Percentiles rank a stretch among this genome's conserved stretches.
These are phyloP conservation scores for Sebastes cheni DNA, from an alignment of 2,797 vertebrate species.

Conservation along the genomic window DNA sequence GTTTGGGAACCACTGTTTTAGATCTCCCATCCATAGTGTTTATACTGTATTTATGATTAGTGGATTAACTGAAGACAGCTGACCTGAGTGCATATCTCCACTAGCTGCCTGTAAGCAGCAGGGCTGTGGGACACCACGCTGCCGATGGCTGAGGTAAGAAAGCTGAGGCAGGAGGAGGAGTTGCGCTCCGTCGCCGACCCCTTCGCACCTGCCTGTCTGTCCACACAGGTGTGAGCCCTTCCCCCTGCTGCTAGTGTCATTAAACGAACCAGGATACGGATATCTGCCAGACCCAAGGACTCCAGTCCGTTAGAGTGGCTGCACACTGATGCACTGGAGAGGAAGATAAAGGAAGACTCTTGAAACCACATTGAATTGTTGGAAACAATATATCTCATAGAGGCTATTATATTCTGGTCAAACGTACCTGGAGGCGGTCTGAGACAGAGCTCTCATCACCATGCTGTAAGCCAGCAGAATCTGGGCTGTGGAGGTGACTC, in stretches of 20 bases:
- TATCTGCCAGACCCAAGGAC: conserved; percentile 84
- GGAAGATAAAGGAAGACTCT: not conserved
- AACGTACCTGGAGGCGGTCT: conserved; percentile 81
- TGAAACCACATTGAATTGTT: not conserved
- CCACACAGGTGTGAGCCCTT: conserved; percentile 75
- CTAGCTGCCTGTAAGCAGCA: conserved; percentile 81
- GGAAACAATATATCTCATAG: no score
- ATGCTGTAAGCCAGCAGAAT: conserved; percentile 86
- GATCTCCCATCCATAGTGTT: not conserved
- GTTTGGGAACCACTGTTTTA: not conserved
- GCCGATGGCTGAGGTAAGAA: conserved; percentile 84
- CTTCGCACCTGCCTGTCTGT: conserved; percentile 60
- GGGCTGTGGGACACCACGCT: conserved; percentile 83
- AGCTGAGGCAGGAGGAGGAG: conserved; percentile 78
- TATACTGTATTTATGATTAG: not conserved
- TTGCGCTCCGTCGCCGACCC: conserved; percentile 56
- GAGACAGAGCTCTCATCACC: conserved; percentile 85
- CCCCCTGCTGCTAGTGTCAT: conserved; percentile 85
- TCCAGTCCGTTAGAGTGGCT: conserved; percentile 83
- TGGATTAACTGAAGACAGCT: conserved; percentile 4
- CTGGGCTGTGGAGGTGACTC: conserved; percentile 84
- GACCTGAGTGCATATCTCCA: conserved; percentile 88
- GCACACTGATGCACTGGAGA: conserved; percentile 72
- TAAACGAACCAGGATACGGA: conserved; percentile 84
- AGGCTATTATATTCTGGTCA: not conserved